These are phyloP conservation scores for Hirudo medicinalis DNA, from an alignment of 1,140 invertebrate species.

Conservation along the genomic window DNA sequence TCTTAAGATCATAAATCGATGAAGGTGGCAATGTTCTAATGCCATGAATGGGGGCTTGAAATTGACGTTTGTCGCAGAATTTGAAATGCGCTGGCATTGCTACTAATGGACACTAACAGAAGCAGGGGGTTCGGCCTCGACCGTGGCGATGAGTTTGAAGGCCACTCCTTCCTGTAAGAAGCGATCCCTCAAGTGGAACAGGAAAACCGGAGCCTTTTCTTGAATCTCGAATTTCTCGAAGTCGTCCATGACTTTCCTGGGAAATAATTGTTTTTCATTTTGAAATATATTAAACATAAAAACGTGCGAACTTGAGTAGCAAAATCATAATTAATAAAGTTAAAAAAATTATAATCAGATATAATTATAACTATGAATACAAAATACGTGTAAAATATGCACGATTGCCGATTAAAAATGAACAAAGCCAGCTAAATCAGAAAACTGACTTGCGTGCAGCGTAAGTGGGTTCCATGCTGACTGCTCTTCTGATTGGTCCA, in stretches of 20 bases:
- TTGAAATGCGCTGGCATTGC: background rate
- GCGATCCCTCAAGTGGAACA: slow-evolving; percentile 88
- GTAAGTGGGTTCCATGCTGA: slow-evolving; percentile 11
- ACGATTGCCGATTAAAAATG: too few species aligned
- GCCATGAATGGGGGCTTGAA: background rate
- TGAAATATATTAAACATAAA: background rate
- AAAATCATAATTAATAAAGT: too few species aligned
- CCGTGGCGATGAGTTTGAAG: slow-evolving; percentile 89
- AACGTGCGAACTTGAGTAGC: background rate
- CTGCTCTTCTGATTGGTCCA: slow-evolving; percentile 9
- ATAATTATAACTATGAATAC: too few species aligned
- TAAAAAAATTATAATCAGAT: too few species aligned
- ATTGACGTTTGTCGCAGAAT: background rate
- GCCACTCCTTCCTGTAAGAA: slow-evolving; percentile 67
- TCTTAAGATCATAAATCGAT: too few species aligned
- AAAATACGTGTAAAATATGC: too few species aligned
- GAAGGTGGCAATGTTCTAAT: too few species aligned
- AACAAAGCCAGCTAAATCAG: background rate
- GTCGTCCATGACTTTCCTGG: slow-evolving; percentile 8
- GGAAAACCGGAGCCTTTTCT: slow-evolving; percentile 64
- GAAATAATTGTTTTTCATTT: background rate
- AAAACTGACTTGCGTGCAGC: background rate
- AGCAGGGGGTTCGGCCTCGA: slow-evolving; percentile 81
- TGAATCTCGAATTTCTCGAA: slow-evolving; percentile 19
- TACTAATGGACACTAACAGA: slow-evolving; percentile 49